Evolutionary conservation across 2,888 invertebrate species (phyloP).

Genomic region (Chorisops tibialis): DNA sequence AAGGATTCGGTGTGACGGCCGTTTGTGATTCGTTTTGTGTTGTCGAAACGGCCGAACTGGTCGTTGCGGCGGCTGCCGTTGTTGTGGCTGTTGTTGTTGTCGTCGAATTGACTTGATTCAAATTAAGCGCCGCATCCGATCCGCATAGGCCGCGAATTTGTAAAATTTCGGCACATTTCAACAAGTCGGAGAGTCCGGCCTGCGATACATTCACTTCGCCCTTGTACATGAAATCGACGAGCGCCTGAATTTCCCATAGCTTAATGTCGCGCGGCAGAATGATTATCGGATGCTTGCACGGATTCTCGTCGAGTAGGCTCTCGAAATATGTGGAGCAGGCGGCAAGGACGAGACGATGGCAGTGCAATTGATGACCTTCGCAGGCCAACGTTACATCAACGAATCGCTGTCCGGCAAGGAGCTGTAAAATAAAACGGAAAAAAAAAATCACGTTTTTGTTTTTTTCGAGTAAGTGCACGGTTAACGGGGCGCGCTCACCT

Average conservation of each 20-base stretch:
- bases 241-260: conserved; percentile 79
- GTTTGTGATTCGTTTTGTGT: conserved; percentile 25
- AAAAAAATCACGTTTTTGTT: neutral
- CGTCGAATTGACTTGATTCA: conserved; percentile 5
- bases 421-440: conserved; percentile 31
- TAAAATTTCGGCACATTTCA: conserved; percentile 78
- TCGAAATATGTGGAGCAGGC: conserved; percentile 78
- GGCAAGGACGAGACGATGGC: conserved; percentile 82
- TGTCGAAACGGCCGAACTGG: conserved; percentile 33
- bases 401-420: conserved; percentile 56
- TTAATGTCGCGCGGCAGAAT: conserved; percentile 80
- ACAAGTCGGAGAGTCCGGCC: conserved; percentile 74
- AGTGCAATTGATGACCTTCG: conserved; percentile 76
- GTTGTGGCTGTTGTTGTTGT: conserved; percentile 28
- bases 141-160: conserved; percentile 69
- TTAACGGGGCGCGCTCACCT: conserved; percentile 26
- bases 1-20: neutral
- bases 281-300: conserved; percentile 78
- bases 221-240: conserved; percentile 88
- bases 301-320: conserved; percentile 54
- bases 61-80: conserved; percentile 48
- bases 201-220: conserved; percentile 86
- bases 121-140: conserved; percentile 44
- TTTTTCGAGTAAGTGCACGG: neutral
- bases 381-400: conserved; percentile 87